phyloP scores from a whole-genome alignment of 2,888 invertebrate species.

The Pollenia angustigena region DNA sequence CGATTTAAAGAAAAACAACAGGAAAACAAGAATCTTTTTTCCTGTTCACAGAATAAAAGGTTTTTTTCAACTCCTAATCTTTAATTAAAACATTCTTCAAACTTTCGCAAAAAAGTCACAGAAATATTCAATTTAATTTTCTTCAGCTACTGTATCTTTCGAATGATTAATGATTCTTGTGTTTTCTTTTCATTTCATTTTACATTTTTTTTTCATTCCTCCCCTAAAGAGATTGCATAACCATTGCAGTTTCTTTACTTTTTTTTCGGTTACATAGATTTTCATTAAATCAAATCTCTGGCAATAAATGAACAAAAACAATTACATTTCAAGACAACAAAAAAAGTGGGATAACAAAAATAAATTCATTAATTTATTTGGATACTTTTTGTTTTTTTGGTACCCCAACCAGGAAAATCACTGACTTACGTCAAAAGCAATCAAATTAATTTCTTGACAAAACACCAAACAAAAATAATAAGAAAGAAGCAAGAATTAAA shows the following conservation, averaged over 20 bases:
- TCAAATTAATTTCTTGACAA: slow-evolving; percentile 75
- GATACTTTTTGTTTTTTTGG: slow-evolving; percentile 6
- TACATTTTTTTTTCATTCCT: slow-evolving; percentile 9
- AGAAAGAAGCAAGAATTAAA: slow-evolving; percentile 30
- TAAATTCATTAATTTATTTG: slow-evolving; percentile 75
- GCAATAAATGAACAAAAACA: slow-evolving; percentile 71
- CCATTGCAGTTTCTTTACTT: slow-evolving; percentile 49
- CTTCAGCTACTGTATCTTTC: slow-evolving; percentile 43
- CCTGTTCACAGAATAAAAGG: slow-evolving; percentile 6
- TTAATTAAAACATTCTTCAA: slow-evolving; percentile 58
- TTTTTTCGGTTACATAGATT: slow-evolving; percentile 31
- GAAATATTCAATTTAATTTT: slow-evolving; percentile 70
- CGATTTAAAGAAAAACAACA: background rate
- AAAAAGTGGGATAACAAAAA: slow-evolving; percentile 28
- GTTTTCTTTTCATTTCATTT: slow-evolving; percentile 13
- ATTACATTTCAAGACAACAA: slow-evolving; percentile 50
- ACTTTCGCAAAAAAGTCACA: slow-evolving; percentile 38
- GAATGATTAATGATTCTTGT: slow-evolving; percentile 69
- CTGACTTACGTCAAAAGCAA: slow-evolving; percentile 80
- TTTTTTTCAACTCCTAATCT: slow-evolving; percentile 11
- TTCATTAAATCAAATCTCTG: slow-evolving; percentile 69
- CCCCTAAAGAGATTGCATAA: slow-evolving; percentile 66
- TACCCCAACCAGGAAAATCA: slow-evolving; percentile 70
- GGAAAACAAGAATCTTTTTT: slow-evolving; percentile 2
- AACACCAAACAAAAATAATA: slow-evolving; percentile 47